Conservation (phyloP, 2,888 invertebrate genomes). For the Fragum whitleyi region DNA sequence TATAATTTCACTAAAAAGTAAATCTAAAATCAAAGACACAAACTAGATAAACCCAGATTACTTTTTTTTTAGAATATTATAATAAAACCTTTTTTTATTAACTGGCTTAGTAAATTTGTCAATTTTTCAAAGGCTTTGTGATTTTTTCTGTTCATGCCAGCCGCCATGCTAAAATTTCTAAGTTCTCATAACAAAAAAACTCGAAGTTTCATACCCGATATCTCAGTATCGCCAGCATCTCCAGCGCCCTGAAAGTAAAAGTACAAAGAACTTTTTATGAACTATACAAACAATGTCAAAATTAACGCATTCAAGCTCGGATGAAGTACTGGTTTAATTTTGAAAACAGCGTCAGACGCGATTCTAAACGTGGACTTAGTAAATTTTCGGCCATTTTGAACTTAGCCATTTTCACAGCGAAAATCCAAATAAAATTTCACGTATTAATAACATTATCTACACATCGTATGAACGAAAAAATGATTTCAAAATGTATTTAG, state of each 20-base stretch:
- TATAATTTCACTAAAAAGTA: too few relatives aligned
- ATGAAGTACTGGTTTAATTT: not conserved
- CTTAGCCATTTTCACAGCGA: slow-evolving; percentile 71
- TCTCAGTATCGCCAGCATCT: slow-evolving; percentile 42
- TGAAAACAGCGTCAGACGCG: slow-evolving; percentile 3
- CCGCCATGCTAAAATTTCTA: slow-evolving; percentile 47
- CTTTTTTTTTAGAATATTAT: too few relatives aligned
- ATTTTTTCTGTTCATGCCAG: too few relatives aligned
- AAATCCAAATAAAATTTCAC: slow-evolving; percentile 47
- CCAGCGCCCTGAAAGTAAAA: slow-evolving; percentile 56
- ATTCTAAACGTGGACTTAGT: slow-evolving; percentile 76
- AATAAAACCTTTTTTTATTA: too few relatives aligned
- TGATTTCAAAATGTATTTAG: slow-evolving; percentile 35
- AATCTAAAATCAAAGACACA: too few relatives aligned
- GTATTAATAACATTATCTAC: slow-evolving; percentile 34
- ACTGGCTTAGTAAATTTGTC: too few relatives aligned
- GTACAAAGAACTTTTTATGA: not conserved
- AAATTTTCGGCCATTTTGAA: slow-evolving; percentile 82
- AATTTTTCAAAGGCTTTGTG: too few relatives aligned
- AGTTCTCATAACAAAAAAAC: slow-evolving; percentile 42
- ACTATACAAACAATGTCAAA: not conserved
- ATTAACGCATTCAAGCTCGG: not conserved
- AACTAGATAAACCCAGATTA: too few relatives aligned
- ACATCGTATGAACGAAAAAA: not conserved
- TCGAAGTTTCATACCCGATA: slow-evolving; percentile 62